A percentile compares a stretch with the other conserved stretches of the same genome.
These are phyloP conservation scores for Agonopterix arenella DNA, from an alignment of 2,888 invertebrate genomes.

Conservation along the genomic window DNA sequence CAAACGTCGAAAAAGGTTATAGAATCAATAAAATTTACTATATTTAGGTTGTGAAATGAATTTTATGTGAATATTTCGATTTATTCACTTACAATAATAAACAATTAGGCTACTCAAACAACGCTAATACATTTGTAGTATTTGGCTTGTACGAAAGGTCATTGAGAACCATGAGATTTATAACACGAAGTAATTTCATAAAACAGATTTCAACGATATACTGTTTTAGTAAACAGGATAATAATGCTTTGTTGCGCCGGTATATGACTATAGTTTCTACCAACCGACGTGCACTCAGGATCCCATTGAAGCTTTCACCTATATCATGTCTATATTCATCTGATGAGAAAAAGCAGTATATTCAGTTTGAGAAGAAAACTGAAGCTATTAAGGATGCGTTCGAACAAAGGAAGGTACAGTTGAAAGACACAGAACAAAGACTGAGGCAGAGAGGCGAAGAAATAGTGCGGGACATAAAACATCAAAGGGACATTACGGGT, in stretches of 20 bases:
- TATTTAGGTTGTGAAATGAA: too few relatives aligned
- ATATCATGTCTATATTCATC: slow-evolving; percentile 47
- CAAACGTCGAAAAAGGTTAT: too few relatives aligned
- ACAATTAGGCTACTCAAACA: too few relatives aligned
- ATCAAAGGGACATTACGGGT: slow-evolving; percentile 60
- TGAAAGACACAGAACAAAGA: slow-evolving; percentile 76
- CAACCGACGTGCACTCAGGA: slow-evolving; percentile 23
- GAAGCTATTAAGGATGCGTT: slow-evolving; percentile 75
- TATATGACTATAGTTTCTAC: slow-evolving; percentile 23
- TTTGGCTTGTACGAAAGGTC: too few relatives aligned
- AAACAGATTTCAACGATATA: slow-evolving; percentile 34
- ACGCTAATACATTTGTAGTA: too few relatives aligned
- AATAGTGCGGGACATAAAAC: slow-evolving; percentile 60
- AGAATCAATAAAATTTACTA: too few relatives aligned
- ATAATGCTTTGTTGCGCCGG: slow-evolving; percentile 24
- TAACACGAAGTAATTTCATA: slow-evolving; percentile 30
- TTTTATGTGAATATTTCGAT: too few relatives aligned
- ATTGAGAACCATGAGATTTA: slow-evolving; percentile 35
- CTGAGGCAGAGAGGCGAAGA: slow-evolving; percentile 61
- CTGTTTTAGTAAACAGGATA: slow-evolving; percentile 18
- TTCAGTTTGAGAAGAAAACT: slow-evolving; percentile 62
- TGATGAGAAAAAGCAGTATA: slow-evolving; percentile 54
- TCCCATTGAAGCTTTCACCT: slow-evolving; percentile 28
- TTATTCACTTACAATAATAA: too few relatives aligned
- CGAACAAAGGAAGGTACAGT: slow-evolving; percentile 78